Evolutionary conservation across 2,797 vertebrate species (phyloP).

Genomic region (Capromys pilorides): DNA sequence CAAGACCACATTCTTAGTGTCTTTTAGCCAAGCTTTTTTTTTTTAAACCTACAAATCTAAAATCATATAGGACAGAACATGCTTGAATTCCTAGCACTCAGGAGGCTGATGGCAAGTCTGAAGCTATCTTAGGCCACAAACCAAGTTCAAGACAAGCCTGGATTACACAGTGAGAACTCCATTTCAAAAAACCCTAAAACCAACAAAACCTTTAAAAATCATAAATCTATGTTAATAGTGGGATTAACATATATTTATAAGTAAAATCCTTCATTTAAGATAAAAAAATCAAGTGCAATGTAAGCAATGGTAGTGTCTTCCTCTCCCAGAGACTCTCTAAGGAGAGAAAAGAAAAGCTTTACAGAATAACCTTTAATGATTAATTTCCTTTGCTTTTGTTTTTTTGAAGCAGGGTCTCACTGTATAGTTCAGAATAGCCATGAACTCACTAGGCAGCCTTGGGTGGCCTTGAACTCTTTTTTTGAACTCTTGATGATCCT

Average conservation of each 20-base stretch:
- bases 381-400: no score
- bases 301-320: background rate
- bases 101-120: background rate
- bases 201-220: background rate
- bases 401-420: no score
- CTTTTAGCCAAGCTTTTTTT: background rate
- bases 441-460: no score
- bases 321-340: background rate
- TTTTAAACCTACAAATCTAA: background rate
- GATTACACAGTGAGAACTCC: background rate
- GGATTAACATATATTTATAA: background rate
- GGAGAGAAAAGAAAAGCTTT: background rate
- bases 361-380: no score
- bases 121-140: background rate
- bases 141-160: background rate
- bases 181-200: background rate
- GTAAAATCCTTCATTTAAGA: background rate
- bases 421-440: no score
- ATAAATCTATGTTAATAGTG: background rate
- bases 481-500: no score
- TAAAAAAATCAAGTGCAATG: background rate
- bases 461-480: no score
- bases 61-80: background rate
- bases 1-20: background rate
- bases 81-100: background rate